Percentiles rank a stretch among this genome's conserved stretches.
Evolutionary conservation across 2,113 vertebrate species (phyloP).

Genomic region (Pelusios castaneus): DNA sequence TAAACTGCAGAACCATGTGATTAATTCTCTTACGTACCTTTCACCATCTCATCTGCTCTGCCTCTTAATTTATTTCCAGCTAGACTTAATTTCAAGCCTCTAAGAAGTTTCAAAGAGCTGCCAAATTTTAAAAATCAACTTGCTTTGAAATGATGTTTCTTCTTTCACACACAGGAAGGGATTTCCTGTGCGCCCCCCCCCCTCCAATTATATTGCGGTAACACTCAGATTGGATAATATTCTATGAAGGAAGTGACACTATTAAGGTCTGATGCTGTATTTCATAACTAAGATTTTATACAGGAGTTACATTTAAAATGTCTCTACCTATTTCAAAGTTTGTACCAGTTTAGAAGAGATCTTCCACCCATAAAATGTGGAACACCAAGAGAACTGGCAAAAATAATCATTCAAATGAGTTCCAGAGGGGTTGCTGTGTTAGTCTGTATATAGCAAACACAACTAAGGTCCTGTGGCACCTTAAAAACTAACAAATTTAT

Average conservation of each 20-base stretch:
- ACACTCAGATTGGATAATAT: neutral
- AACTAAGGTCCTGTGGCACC: no score
- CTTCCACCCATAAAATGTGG: neutral
- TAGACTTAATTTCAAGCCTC: neutral
- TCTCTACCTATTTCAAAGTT: neutral
- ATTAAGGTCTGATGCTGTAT: neutral
- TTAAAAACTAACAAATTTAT: no score
- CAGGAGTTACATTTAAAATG: neutral
- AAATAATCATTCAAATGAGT: neutral
- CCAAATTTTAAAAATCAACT: neutral
- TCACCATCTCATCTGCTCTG: neutral
- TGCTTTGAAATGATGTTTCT: neutral
- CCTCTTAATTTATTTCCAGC: neutral
- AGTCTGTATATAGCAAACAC: no score
- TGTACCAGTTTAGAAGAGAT: neutral
- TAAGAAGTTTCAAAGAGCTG: neutral
- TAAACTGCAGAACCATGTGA: neutral
- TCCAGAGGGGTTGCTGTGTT: no score
- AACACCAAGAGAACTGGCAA: neutral
- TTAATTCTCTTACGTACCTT: neutral
- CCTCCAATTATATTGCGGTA: neutral
- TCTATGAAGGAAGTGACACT: neutral
- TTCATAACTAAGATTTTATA: neutral
- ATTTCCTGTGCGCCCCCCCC: neutral
- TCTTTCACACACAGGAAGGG: neutral